Base-by-base conservation (phyloP, 2,888 invertebrate species). In the Corythucha ciliata region DNA sequence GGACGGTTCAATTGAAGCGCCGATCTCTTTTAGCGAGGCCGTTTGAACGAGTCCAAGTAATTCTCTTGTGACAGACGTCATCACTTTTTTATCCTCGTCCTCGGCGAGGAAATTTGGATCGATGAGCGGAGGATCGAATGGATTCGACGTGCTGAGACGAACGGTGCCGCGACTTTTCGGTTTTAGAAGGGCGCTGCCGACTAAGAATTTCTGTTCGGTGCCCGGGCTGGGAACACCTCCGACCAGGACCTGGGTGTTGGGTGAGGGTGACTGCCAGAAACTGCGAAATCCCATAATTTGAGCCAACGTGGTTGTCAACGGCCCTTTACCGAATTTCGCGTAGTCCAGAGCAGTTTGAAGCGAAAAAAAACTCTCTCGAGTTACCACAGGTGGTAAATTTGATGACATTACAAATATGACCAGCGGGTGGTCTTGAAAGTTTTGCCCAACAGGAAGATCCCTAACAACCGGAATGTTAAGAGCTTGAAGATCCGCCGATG, bases 21-120 rank as follows among this genome's bases (percentile, higher is more conserved):
- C 39, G 10, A 41, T 24, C 12, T 21, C 14, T 32, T 16, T 36
- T 40, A 55, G 37, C 1, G 48, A 37, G 20, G 29, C 33, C 16
- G 54, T 52, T 25, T 12, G 29, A 32, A 55, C 22, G n/a, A n/a
- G n/a, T n/a, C n/a, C n/a, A n/a, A n/a, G n/a, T n/a, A n/a, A n/a
- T 16, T 32, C 26, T 33, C n/a, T 14, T 14, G 48, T 36, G 1
- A 90, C 90, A 68, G 89, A 89, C 18, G 89, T 72, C 47, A 91
- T 67, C 0, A 86, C 84, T 22, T 79, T 76, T 0, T 89, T 80
- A 61, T 94, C 94, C 53, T 83, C 79, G 0, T 82, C 83, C 66
- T 89, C 81, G 1, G 87, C 83, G 54, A 96, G 72, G 65, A 96
- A 96, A 67, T 94, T 93, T 63, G 92, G 91, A 62, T 88, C 81